phyloP scores from a whole-genome alignment of 1,140 invertebrate species.

The Mamestra configurata region DNA sequence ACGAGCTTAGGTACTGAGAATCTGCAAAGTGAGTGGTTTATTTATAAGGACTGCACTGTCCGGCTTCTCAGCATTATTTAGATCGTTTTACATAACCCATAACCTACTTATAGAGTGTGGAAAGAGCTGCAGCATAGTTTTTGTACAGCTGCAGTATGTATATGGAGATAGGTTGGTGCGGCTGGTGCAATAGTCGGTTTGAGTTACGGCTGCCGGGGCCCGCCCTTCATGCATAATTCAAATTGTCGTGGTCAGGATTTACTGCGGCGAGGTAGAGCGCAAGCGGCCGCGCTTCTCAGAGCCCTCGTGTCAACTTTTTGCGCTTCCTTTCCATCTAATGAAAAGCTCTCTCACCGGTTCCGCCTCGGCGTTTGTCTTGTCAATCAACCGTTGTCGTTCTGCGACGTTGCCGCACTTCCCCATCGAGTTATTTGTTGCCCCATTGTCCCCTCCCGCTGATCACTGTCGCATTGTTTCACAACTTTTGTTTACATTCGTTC shows the following conservation, averaged over 20 bases:
- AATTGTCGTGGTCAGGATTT: slow-evolving; percentile 68
- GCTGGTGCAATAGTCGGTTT: slow-evolving; percentile 63
- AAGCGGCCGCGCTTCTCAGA: slow-evolving; percentile 54
- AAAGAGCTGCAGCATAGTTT: background rate
- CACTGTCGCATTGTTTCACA: slow-evolving; percentile 79
- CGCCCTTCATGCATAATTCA: slow-evolving; percentile 79
- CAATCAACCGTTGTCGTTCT: slow-evolving; percentile 74
- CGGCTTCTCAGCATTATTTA: background rate
- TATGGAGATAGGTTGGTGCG: slow-evolving; percentile 58
- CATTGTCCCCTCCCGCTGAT: slow-evolving; percentile 79
- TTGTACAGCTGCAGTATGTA: slow-evolving; percentile 52
- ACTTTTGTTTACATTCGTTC: slow-evolving; percentile 80
- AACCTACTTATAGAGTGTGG: background rate
- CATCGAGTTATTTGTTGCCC: slow-evolving; percentile 81
- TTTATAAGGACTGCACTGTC: background rate
- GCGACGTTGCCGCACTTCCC: slow-evolving; percentile 72
- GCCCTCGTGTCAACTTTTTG: slow-evolving; percentile 72
- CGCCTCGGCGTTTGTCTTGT: slow-evolving; percentile 81
- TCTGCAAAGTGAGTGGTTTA: slow-evolving; percentile 19
- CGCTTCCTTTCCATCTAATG: slow-evolving; percentile 75
- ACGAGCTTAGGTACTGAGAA: slow-evolving; percentile 42
- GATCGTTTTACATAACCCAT: background rate
- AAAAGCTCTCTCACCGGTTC: slow-evolving; percentile 75
- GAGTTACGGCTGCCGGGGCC: slow-evolving; percentile 56
- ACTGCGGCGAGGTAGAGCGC: slow-evolving; percentile 54